phyloP scores from a whole-genome alignment of 2,888 invertebrate genomes.

The Perizoma affinitatum region DNA sequence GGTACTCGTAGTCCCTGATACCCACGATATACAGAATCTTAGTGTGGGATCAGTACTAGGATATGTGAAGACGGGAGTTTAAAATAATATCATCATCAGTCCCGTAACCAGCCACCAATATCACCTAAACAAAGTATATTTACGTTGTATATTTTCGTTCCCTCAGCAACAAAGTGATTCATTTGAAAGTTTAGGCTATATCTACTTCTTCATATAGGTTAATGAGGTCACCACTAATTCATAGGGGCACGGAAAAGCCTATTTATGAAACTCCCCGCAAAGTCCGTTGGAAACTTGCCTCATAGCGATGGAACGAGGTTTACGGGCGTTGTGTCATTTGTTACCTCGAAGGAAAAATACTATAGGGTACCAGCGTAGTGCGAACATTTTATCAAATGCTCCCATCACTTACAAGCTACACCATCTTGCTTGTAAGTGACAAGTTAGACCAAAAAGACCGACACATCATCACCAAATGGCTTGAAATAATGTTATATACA shows the following conservation, averaged over 20 bases:
- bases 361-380: neutral
- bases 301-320: constrained; percentile 50
- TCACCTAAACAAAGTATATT: neutral
- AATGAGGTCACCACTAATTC: constrained; percentile 78
- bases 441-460: too few species aligned
- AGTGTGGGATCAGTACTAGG: too few species aligned
- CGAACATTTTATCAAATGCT: too few species aligned
- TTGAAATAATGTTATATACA: too few species aligned
- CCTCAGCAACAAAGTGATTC: constrained; percentile 54
- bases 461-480: too few species aligned
- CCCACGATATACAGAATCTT: too few species aligned
- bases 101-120: neutral
- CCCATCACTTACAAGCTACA: too few species aligned
- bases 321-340: constrained; percentile 47
- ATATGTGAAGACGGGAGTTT: too few species aligned
- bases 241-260: constrained; percentile 66
- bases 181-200: constrained; percentile 73
- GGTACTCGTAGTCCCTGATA: too few species aligned
- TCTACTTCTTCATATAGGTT: constrained; percentile 73
- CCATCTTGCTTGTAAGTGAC: too few species aligned
- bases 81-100: neutral
- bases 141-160: constrained; percentile 1
- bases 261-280: constrained; percentile 56
- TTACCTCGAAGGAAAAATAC: constrained; percentile 12
- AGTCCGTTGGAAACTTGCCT: constrained; percentile 35